Conservation (phyloP, 2,888 invertebrate species). For the Sthenelais limicola region DNA sequence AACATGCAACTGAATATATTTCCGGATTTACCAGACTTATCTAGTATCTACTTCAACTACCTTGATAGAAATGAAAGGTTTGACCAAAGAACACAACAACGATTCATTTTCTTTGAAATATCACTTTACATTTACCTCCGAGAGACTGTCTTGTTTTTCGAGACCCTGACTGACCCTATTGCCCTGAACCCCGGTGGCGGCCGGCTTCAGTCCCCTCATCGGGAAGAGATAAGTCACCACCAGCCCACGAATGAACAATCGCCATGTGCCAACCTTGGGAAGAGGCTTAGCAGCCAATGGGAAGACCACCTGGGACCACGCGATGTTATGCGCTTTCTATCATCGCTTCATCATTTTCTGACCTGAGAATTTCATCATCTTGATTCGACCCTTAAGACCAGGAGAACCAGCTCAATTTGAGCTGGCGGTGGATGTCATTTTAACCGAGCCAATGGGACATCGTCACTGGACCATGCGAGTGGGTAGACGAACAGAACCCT, state of each 20-base stretch:
- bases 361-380: conserved; percentile 29
- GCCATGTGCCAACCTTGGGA: conserved; percentile 31
- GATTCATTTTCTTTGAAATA: conserved; percentile 34
- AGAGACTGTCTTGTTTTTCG: conserved; percentile 21
- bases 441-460: conserved; percentile 35
- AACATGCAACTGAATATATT: too few relatives aligned
- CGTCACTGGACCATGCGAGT: conserved; percentile 38
- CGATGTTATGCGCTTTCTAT: conserved; percentile 27
- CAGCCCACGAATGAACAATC: conserved; percentile 32
- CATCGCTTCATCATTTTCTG: conserved; percentile 26
- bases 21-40: too few relatives aligned
- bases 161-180: conserved; percentile 43
- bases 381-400: conserved; percentile 24
- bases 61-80: too few relatives aligned
- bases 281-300: conserved; percentile 33
- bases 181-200: conserved; percentile 40
- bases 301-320: conserved; percentile 36
- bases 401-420: conserved; percentile 40
- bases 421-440: conserved; percentile 28
- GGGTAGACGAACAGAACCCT: conserved; percentile 36
- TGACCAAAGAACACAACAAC: conserved; percentile 36
- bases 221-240: conserved; percentile 33
- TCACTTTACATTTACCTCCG: conserved; percentile 39
- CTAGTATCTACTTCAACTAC: too few relatives aligned
- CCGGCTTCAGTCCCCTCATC: conserved; percentile 35